These are phyloP conservation scores for Anoura caudifer DNA, from an alignment of 2,113 vertebrate species.

Conservation along the genomic window DNA sequence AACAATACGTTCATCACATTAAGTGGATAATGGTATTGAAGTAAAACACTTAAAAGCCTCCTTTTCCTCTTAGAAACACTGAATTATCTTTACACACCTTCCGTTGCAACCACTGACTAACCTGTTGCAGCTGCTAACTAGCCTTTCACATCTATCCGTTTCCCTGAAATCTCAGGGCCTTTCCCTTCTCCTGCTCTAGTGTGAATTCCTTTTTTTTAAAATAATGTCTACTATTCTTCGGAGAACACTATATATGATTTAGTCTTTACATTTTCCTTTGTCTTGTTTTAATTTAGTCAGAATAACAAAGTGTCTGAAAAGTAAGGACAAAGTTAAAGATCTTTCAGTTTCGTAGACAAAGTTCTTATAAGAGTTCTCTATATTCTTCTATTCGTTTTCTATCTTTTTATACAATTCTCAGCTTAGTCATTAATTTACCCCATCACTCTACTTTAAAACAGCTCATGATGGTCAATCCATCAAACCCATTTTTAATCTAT, in stretches of 20 bases:
- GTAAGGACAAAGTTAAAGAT: neutral
- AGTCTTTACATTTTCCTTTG: neutral
- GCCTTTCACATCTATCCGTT: neutral
- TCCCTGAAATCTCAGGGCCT: neutral
- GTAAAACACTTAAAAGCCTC: neutral
- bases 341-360: neutral
- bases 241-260: neutral
- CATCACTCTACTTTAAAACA: neutral
- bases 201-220: neutral
- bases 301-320: neutral
- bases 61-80: neutral
- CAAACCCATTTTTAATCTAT: neutral
- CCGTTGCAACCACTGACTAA: neutral
- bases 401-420: neutral
- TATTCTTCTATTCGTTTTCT: neutral
- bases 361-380: neutral
- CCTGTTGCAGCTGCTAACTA: neutral
- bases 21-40: neutral
- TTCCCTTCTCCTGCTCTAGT: neutral
- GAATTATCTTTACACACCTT: neutral
- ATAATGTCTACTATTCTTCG: neutral
- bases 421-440: neutral
- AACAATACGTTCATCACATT: neutral
- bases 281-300: conserved; percentile 5
- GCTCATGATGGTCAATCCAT: neutral